Evolutionary conservation across 2,113 vertebrate species (phyloP).

Genomic region (Setophaga petechia): DNA sequence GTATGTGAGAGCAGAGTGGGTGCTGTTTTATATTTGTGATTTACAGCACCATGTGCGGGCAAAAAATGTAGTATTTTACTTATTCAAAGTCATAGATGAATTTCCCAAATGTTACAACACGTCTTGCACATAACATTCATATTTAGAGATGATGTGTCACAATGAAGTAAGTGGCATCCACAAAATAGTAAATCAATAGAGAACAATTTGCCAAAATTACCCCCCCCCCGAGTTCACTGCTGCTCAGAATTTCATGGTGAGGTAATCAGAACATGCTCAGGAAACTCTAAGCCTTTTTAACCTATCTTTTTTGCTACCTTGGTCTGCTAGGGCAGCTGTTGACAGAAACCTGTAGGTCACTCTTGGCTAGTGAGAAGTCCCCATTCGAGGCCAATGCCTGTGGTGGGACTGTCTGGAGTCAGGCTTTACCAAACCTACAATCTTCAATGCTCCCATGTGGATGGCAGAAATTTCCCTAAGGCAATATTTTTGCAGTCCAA

Average conservation of each 20-base stretch:
- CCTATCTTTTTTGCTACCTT: background rate
- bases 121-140: background rate
- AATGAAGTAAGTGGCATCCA: background rate
- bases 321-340: background rate
- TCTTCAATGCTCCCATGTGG: background rate
- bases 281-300: background rate
- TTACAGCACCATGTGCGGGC: background rate
- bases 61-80: background rate
- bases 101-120: background rate
- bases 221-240: background rate
- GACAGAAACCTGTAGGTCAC: background rate
- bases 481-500: background rate
- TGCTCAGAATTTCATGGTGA: background rate
- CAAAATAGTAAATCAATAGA: background rate
- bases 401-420: background rate
- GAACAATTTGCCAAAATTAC: background rate
- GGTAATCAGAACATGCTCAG: background rate
- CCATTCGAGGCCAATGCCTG: fast-evolving
- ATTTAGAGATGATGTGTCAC: background rate
- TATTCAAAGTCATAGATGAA: background rate
- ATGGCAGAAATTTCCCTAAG: background rate
- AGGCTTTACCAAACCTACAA: background rate
- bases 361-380: background rate
- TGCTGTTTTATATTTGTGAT: background rate
- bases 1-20: background rate